Conservation (phyloP, 2,113 vertebrate species). For the Gasterosteus nipponicus region DNA sequence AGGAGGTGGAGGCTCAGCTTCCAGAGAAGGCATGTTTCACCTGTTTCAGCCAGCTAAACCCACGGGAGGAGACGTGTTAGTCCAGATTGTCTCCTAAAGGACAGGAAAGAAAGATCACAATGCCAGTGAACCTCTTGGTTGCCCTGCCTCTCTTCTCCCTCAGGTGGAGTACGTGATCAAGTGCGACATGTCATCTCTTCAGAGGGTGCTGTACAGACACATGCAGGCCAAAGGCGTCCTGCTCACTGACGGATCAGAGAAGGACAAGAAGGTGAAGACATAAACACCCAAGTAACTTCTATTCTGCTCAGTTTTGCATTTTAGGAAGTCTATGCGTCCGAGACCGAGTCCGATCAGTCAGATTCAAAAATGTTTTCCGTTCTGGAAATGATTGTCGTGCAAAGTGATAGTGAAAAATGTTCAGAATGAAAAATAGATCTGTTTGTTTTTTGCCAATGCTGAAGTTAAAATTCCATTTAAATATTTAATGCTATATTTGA, state of each 20-base stretch:
- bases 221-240: constrained; percentile 98
- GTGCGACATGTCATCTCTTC: constrained; percentile 96
- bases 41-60: background rate
- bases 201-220: constrained; percentile 94
- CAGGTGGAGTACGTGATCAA: constrained; percentile 98
- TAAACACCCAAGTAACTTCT: background rate
- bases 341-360: background rate
- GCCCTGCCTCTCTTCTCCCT: background rate
- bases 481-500: background rate
- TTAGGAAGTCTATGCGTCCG: background rate
- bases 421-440: background rate
- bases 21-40: constrained; percentile 88
- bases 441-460: background rate
- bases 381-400: background rate
- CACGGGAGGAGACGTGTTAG: background rate
- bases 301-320: background rate
- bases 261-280: constrained; percentile 93
- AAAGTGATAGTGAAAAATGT: background rate
- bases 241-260: constrained; percentile 94
- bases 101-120: background rate
- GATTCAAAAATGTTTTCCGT: background rate
- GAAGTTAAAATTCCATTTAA: background rate
- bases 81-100: background rate
- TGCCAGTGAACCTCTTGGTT: background rate
- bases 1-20: constrained; percentile 96